Evolutionary conservation across 2,797 vertebrate species (phyloP), one percentile per base, ranked within the genome.

Genomic region (Peromyscus melanophrys): DNA sequence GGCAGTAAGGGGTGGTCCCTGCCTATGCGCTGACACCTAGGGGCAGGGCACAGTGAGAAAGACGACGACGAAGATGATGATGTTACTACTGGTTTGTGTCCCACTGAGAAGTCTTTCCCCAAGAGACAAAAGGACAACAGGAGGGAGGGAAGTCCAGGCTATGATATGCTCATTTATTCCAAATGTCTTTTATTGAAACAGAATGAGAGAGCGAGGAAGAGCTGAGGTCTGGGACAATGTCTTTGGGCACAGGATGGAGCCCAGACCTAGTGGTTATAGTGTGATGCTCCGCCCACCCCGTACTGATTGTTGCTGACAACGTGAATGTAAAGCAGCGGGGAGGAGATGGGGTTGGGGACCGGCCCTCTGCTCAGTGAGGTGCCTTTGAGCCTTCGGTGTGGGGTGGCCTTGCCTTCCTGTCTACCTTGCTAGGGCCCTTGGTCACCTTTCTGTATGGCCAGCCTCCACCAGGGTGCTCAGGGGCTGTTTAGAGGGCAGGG

Each of bases 401-500:
- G 40, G 86, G 73, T 40, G 57, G 85, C 93, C 87, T 84, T 73
- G 95, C 76, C 86, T 88, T 82, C 55, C 95, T 95, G 37, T 80
- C 49, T 77, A 34, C 85, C 94, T 93, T 59, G 46, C 83, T 84
- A 76, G 83, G 92, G 87, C 94, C 89, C 78, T 69, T 37, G 40
- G 94, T 81, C 69, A 59, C 67, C 57, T 86, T 95, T 89, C 89
- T 12, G 10, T n/a, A 34, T 0, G 31, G 97, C 90, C 78, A 90
- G 90, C 97, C 96, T 97, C 89, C 67, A 46, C 90, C 93, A 96
- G 78, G 80, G 61, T 75, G 75, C 91, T 81, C 89, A 76, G 89
- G 94, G 89, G 89, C 85, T 6, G 4, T 96, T 98, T 97, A 99
- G 97, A 99, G 99, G 97, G 99, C 98, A 75, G 99, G 99, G 97